Base-by-base conservation (phyloP, 2,888 invertebrate species). In the Taphrorychus bicolor region DNA sequence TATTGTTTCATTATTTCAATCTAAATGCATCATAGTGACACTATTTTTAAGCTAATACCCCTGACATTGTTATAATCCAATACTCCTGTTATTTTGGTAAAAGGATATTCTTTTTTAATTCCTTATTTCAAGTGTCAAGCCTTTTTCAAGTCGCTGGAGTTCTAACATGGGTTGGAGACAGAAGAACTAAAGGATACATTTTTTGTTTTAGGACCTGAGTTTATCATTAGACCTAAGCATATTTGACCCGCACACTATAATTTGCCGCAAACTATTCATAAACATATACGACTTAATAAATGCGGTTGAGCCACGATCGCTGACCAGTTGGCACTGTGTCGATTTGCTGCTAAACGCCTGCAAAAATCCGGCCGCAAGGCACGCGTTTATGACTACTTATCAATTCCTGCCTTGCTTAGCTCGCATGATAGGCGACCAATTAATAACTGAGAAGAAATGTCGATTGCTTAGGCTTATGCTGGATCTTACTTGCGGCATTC, bases 401-500 rank as follows among this genome's bases (percentile, higher is more conserved):
- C 89, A 90, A 76, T 91, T 90, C 78, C 83, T 89, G 77, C 90
- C 90, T 19, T 85, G 88, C 65, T 77, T 91, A 51, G 84, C 89
- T 1, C 82, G 86, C 71, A 76, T 90, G 23, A 79, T 91, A 49
- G 85, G 87, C 41, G 86, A 88, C 75, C 80, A 87, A 63, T 82
- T 89, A 71, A 86, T 86, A 23, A 83, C 83, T 73, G 89, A 89
- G 52, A 91, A 90, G 76, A 88, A 87, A 82, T 83, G 88, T 24
- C 84, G 85, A 74, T 81, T 90, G 1, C 81, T 91, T 0, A 84
- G 85, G 72, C 83, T 91, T 32, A 87, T 91, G 83, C 89, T 88
- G 86, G 91, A 92, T 76, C 84, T 93, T 66, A 91, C 92, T 0
- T 92, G 91, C 74, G 92, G 92, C 22, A 90, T 92, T 16, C 89